Percentiles rank a stretch among this genome's conserved stretches.
These are phyloP conservation scores for Ictalurus punctatus DNA, from an alignment of 2,113 vertebrate species.

Conservation along the genomic window DNA sequence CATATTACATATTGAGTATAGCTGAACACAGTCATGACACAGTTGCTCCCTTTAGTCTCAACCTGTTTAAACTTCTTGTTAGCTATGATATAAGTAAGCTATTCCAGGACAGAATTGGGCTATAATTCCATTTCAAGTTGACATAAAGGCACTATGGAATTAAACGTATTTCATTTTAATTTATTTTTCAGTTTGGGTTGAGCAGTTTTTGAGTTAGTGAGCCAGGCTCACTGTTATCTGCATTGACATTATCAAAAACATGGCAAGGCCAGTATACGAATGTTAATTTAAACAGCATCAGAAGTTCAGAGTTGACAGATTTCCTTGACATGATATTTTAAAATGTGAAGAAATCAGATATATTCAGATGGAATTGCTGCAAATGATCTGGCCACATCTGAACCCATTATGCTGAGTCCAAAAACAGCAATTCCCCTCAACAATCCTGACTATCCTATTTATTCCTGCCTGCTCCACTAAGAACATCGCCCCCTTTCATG, in stretches of 20 bases:
- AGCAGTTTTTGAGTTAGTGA: neutral
- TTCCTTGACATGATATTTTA: neutral
- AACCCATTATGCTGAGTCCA: slow-evolving; percentile 51
- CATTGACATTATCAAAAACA: slow-evolving; percentile 13
- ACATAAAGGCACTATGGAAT: neutral
- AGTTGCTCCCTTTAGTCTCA: neutral
- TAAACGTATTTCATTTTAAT: neutral
- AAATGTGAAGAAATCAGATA: slow-evolving; percentile 49
- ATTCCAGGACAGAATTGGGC: neutral
- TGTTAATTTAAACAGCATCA: slow-evolving; percentile 13
- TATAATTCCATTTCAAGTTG: neutral
- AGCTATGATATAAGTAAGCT: neutral
- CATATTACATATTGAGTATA: neutral
- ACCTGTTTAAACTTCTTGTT: neutral
- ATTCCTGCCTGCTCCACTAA: slow-evolving; percentile 52
- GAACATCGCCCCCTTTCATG: slow-evolving; percentile 56
- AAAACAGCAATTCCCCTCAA: slow-evolving; percentile 60
- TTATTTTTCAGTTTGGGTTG: neutral
- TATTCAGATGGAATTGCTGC: slow-evolving; percentile 68
- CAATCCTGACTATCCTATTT: slow-evolving; percentile 54
- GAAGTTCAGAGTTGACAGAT: slow-evolving; percentile 14
- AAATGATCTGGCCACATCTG: slow-evolving; percentile 61
- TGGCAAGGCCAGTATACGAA: neutral
- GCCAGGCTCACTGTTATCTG: slow-evolving; percentile 5
- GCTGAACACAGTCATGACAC: neutral